Evolutionary conservation across 2,113 vertebrate genomes (phyloP).

Genomic region (Tylochromis polylepis): DNA sequence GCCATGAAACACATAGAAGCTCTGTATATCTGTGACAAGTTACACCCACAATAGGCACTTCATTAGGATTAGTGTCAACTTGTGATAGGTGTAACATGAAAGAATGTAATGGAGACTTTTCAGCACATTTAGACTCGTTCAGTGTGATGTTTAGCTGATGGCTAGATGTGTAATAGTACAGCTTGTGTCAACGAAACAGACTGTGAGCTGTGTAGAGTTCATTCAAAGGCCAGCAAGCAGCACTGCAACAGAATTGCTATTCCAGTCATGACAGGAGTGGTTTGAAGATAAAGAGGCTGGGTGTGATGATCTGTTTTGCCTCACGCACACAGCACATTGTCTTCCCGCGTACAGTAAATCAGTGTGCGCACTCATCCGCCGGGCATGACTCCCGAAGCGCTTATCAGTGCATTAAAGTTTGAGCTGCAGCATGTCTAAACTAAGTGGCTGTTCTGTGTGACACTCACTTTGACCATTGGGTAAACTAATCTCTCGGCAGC

Average conservation of each 20-base stretch:
- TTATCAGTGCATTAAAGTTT: constrained; percentile 48
- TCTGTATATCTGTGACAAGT: background rate
- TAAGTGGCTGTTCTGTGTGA: constrained; percentile 35
- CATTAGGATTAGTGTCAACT: constrained; percentile 13
- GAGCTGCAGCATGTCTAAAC: constrained; percentile 28
- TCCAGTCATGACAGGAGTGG: constrained; percentile 9
- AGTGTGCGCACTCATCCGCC: background rate
- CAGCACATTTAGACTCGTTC: background rate
- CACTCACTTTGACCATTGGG: constrained; percentile 25
- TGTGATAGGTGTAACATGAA: background rate
- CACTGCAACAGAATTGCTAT: background rate
- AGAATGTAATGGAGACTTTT: background rate
- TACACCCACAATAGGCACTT: constrained; percentile 13
- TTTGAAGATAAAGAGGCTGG: background rate
- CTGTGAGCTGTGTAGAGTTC: constrained; percentile 1
- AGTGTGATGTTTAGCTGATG: constrained; percentile 14
- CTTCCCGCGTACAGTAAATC: background rate
- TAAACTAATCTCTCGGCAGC: constrained; percentile 63
- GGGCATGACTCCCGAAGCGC: background rate
- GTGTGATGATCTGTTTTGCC: constrained; percentile 10
- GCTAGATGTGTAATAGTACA: background rate
- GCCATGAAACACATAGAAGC: background rate
- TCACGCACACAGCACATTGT: background rate
- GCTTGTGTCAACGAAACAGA: background rate
- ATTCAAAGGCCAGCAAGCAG: constrained; percentile 28